phyloP scores from a whole-genome alignment of 2,113 vertebrate species.

The Anthoscopus minutus region DNA sequence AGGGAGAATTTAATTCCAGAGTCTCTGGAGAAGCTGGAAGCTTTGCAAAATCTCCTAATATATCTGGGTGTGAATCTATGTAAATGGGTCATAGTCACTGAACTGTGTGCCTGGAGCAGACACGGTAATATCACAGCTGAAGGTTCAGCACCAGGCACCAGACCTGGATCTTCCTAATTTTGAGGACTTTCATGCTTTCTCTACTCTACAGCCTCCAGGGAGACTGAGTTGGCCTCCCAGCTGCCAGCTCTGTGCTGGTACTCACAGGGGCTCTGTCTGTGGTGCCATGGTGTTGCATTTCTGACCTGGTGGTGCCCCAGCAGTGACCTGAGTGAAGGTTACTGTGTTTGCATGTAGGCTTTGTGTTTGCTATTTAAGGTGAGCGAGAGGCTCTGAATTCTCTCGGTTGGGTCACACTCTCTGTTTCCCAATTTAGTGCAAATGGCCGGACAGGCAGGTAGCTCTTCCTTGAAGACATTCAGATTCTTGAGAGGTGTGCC shows the following conservation, averaged over 20 bases:
- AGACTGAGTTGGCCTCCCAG: not conserved
- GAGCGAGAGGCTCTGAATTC: not conserved
- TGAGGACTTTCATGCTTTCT: not conserved
- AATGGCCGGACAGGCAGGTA: not conserved
- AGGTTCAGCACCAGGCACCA: not conserved
- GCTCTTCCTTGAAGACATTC: conserved; percentile 17
- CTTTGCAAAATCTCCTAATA: not conserved
- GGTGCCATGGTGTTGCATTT: accelerated
- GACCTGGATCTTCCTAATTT: not conserved
- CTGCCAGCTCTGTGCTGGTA: not conserved
- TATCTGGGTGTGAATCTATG: not conserved
- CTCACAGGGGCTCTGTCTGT: not conserved
- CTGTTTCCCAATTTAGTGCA: not conserved
- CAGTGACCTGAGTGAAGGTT: not conserved
- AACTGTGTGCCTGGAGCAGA: not conserved
- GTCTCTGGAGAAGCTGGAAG: not conserved
- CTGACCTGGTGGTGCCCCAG: not conserved
- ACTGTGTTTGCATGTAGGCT: not conserved
- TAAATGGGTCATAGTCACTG: not conserved
- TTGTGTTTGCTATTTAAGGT: not conserved
- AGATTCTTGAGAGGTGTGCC: not conserved
- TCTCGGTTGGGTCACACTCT: not conserved
- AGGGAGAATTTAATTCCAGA: not conserved
- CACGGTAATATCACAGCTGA: not conserved
- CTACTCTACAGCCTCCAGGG: not conserved